Evolutionary conservation across 2,888 invertebrate species (phyloP).

Genomic region (Gymnocheta viridis): DNA sequence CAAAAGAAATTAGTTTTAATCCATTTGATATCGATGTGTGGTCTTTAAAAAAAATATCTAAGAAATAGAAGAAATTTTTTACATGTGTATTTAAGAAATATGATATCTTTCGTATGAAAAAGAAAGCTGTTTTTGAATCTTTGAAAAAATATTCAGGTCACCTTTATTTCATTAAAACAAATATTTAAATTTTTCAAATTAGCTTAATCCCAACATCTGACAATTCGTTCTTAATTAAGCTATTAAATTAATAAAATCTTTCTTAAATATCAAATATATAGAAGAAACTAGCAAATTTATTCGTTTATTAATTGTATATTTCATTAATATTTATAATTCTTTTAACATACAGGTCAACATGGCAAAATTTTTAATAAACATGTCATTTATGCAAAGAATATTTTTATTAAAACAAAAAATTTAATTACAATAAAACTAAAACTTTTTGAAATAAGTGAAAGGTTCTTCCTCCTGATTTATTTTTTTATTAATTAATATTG

Average conservation of each 20-base stretch:
- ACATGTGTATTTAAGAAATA: neutral
- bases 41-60: neutral
- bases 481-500: no score
- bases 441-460: no score
- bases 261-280: neutral
- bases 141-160: neutral
- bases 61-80: neutral
- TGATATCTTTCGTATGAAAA: neutral
- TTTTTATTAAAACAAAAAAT: no score
- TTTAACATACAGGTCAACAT: neutral
- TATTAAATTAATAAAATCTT: neutral
- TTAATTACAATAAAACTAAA: no score
- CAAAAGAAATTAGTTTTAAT: no score
- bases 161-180: neutral
- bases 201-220: neutral
- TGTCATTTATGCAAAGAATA: neutral
- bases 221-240: neutral
- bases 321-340: constrained; percentile 1
- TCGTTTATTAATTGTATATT: neutral
- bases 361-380: no score
- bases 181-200: neutral
- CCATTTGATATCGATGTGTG: no score
- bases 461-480: no score
- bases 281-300: neutral
- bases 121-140: neutral